Base-by-base conservation (phyloP, 1,140 invertebrate species). In the Calliopsis andreniformis region DNA sequence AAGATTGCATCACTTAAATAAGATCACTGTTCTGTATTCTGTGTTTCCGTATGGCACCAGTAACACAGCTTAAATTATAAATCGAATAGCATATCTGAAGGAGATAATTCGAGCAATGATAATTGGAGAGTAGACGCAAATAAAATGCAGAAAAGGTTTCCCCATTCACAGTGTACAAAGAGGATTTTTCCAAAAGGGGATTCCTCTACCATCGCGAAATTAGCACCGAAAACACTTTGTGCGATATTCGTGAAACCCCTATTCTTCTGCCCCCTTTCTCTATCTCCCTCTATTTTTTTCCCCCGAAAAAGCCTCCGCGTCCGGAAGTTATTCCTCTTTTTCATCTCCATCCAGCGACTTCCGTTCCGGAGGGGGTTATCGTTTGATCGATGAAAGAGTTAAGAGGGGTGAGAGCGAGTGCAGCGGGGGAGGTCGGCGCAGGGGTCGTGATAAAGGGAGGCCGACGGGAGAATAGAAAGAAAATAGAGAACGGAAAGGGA, bases 361-460 rank as follows among this genome's bases (percentile, higher is more conserved):
- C 39, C 56, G 56, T 53, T 76, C 45, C 30, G 14, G 14, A 25
- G 20, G 53, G 18, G 59, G 58, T 71, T 82, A 79, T 79, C 67
- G 78, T 79, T 82, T 79, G 80, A 82, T 82, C 78, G 80, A 79
- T 82, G 78, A 71, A 71, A 69, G 67, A 82, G 77, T 76, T 73
- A 76, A 76, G 32, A 77, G 53, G 23, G 39, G 20, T 10, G 16
- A 35, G 16, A 43, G 68, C 45, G 39, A 51, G 35, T 39, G 35
- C 16, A 18, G 28, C 1, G 63, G 55, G 43, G 49, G 28, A 64
- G 35, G 30, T 10, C n/a, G 16, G 62, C 25, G 42, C 30, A 23
- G 45, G 18, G 67, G 43, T 39, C 35, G 66, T 58, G 62, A 77
- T 71, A 77, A 68, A 77, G 68, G 58, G 28, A 59, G 42, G 47